Evolutionary conservation across 2,113 vertebrate genomes (phyloP), one percentile per base, ranked within the genome.

Genomic region (Thamnaconus septentrionalis): DNA sequence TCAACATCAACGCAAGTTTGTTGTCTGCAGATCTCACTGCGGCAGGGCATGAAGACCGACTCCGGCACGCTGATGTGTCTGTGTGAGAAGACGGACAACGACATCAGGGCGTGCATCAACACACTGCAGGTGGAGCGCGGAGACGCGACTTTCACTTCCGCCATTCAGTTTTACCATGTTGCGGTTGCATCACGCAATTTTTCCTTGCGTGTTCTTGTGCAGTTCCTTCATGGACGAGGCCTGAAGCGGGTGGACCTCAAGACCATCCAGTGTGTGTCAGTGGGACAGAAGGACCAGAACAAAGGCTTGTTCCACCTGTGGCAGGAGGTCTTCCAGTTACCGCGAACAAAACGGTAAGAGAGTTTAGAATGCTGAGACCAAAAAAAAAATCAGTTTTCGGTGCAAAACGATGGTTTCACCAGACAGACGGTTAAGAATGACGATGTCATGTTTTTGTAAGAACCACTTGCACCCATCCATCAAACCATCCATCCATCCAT

Each of bases 301-400:
- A 98, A 94, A 73, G 95, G 97, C 4, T 88, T 99, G 0, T 99
- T 99, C 87, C 90, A 93, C 1, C 87, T 97, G 63, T 99, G 97
- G 97, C 96, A 98, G 55, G 96, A 96, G 66, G 91, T 98, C 64
- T 98, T 99, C 82, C 96, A 96, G 91, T 90, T 99, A n/a, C 97
- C 94, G 1, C 92, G 81, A 6, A 5, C 56, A 11, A 95, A 95
- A 72, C 93, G 95, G 97, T 98, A 79, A 3, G 0, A 6, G 7
- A 0, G 4, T 6, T 8, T 3, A 49, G n/a, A 49, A 1, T n/a
- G n/a, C n/a, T n/a, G n/a, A 49, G n/a, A 5, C n/a, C 0, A 11
- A 49, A 49, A 49, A 11, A 49, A 5, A 49, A 49, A 5, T n/a
- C n/a, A n/a, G n/a, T n/a, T 31, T 31, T 2, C 18, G 18, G 18